Percentiles rank a stretch among this genome's conserved stretches.
Evolutionary conservation across 2,888 invertebrate genomes (phyloP).

Genomic region (Apodemia mormo): DNA sequence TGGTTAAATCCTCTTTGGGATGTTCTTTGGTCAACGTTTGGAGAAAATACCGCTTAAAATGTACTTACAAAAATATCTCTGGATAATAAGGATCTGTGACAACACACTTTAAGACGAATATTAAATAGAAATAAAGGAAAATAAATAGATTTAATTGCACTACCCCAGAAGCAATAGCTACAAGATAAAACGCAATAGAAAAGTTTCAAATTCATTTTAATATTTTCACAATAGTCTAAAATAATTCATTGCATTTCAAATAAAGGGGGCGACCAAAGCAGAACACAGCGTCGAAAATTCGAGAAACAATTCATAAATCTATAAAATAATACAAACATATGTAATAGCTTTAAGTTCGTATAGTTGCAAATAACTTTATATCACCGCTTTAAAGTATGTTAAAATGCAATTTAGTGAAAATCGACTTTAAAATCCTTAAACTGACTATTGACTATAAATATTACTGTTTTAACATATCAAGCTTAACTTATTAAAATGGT

Average conservation of each 20-base stretch:
- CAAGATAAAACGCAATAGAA: slow-evolving; percentile 59
- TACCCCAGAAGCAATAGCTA: slow-evolving; percentile 44
- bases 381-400: background rate
- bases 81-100: slow-evolving; percentile 41
- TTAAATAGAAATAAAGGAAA: slow-evolving; percentile 18
- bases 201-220: slow-evolving; percentile 81
- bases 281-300: slow-evolving; percentile 36
- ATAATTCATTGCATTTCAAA: slow-evolving; percentile 59
- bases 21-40: slow-evolving; percentile 44
- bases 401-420: background rate
- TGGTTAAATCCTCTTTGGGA: slow-evolving; percentile 69
- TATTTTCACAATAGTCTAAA: slow-evolving; percentile 76
- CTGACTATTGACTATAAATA: too few species aligned
- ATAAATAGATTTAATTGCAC: slow-evolving; percentile 16
- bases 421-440: too few species aligned
- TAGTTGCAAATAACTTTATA: background rate
- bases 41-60: slow-evolving; percentile 52
- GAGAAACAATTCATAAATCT: slow-evolving; percentile 31
- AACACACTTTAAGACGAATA: slow-evolving; percentile 35
- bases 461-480: too few species aligned
- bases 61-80: slow-evolving; percentile 51
- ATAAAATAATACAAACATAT: slow-evolving; percentile 25
- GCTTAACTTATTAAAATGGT: background rate
- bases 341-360: slow-evolving; percentile 1
- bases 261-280: slow-evolving; percentile 57